These are phyloP conservation scores for Xiphophorus hellerii DNA, from an alignment of 2,113 vertebrate genomes.

Conservation along the genomic window DNA sequence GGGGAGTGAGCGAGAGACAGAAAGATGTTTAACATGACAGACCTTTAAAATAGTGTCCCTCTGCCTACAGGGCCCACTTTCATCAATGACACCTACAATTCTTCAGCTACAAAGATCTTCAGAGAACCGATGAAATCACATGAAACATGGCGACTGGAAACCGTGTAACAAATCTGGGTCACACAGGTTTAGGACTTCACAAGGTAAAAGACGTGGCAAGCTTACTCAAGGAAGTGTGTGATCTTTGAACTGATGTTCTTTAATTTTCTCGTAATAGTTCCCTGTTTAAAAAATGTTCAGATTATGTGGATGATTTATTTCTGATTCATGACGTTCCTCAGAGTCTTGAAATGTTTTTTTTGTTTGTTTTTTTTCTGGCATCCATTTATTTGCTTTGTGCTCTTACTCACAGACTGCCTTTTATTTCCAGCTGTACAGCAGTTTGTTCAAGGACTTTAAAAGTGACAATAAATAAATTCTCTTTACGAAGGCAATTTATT, in stretches of 20 bases:
- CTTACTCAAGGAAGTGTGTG: not conserved
- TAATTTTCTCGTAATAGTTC: not conserved
- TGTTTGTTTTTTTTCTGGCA: not conserved
- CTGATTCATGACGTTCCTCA: not conserved
- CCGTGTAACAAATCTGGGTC: conserved; percentile 7
- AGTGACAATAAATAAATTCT: conserved; percentile 4
- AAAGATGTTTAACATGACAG: conserved; percentile 46
- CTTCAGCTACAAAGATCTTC: conserved; percentile 21
- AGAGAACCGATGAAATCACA: conserved; percentile 4
- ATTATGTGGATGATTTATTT: not conserved
- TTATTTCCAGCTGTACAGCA: not conserved
- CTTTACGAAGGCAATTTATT: not conserved
- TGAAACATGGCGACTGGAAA: not conserved
- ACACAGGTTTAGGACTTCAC: not conserved
- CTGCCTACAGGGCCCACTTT: conserved; percentile 54
- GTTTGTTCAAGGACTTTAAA: conserved; percentile 1
- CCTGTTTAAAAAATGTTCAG: not conserved
- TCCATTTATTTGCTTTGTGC: not conserved
- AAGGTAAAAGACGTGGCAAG: not conserved
- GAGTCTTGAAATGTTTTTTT: not conserved
- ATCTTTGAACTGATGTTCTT: not conserved
- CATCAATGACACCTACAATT: conserved; percentile 48
- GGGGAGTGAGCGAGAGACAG: conserved; percentile 12
- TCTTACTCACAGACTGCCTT: not conserved
- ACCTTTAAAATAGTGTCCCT: conserved; percentile 22